Evolutionary conservation across 2,888 invertebrate species (phyloP).

Genomic region (Caenorhabditis sp.): DNA sequence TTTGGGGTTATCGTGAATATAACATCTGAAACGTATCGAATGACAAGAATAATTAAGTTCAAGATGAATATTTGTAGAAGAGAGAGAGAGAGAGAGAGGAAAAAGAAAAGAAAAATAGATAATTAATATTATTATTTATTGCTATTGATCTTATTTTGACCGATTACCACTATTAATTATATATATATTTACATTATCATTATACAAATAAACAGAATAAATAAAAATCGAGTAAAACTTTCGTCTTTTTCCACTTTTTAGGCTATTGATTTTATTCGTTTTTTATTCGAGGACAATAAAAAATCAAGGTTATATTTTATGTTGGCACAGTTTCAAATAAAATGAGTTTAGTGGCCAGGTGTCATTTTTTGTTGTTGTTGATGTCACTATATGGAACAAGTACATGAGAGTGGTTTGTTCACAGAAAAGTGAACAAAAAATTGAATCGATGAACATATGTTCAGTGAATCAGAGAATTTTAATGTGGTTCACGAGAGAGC

Average conservation of each 20-base stretch:
- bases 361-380: no score
- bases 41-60: background rate
- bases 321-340: background rate
- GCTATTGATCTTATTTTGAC: background rate
- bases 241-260: background rate
- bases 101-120: background rate
- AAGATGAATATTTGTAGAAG: no score
- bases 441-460: background rate
- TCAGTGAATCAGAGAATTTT: slow-evolving; percentile 27
- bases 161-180: background rate
- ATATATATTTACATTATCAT: background rate
- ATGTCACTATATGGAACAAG: background rate
- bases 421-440: background rate
- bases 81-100: background rate
- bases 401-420: background rate
- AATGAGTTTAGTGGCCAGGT: no score
- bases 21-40: slow-evolving; percentile 33
- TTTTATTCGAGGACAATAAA: background rate
- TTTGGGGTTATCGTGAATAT: slow-evolving; percentile 16
- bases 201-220: background rate
- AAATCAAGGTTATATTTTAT: background rate
- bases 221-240: background rate
- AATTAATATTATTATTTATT: background rate
- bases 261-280: background rate
- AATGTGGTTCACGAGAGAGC: slow-evolving; percentile 4